These are phyloP conservation scores for Lophochroa leadbeateri DNA, from an alignment of 2,113 vertebrate genomes.

Conservation along the genomic window DNA sequence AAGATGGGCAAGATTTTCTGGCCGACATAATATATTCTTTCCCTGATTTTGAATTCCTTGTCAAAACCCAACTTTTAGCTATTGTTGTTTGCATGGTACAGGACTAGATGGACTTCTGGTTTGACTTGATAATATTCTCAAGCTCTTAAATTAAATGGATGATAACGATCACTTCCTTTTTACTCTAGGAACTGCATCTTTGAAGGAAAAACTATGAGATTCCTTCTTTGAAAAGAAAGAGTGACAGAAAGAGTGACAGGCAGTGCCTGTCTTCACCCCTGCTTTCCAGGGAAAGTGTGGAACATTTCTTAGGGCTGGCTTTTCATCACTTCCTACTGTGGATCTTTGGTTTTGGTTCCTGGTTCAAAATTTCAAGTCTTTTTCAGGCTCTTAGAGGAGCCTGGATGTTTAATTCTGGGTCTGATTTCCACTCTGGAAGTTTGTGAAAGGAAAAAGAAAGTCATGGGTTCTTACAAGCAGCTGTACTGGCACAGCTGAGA, in stretches of 20 bases:
- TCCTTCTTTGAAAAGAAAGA: background rate
- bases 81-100: background rate
- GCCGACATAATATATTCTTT: background rate
- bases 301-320: background rate
- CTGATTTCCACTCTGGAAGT: background rate
- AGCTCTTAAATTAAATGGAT: background rate
- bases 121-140: background rate
- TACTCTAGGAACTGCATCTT: background rate
- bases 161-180: background rate
- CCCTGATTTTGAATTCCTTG: background rate
- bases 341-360: background rate
- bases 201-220: background rate
- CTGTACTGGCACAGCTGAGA: background rate
- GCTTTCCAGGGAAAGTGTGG: background rate
- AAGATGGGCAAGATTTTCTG: background rate
- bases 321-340: background rate
- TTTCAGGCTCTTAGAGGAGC: background rate
- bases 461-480: background rate
- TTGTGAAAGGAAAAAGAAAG: background rate
- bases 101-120: background rate
- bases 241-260: background rate
- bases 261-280: background rate
- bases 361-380: background rate
- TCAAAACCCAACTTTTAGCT: background rate
- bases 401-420: background rate